These are phyloP conservation scores for Poeciliopsis turneri DNA, from an alignment of 2,797 vertebrate species.

Conservation along the genomic window DNA sequence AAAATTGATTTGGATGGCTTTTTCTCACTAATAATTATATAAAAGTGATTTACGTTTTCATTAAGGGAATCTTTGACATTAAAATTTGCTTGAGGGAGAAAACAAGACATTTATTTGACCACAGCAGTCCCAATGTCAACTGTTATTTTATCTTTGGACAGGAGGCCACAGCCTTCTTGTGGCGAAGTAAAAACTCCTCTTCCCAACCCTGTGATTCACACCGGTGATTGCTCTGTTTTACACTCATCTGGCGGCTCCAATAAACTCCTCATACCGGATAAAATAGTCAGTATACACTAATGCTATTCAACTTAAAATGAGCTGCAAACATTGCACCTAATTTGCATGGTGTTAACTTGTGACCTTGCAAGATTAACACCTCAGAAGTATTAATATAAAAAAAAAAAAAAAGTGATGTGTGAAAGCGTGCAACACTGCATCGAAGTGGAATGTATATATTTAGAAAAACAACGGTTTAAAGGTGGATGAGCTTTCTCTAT, in stretches of 20 bases:
- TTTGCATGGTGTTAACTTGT: constrained; percentile 11
- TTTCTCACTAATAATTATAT: neutral
- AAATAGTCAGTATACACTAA: constrained; percentile 21
- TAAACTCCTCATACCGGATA: constrained; percentile 13
- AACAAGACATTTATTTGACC: neutral
- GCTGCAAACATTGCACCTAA: constrained; percentile 12
- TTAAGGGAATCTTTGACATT: neutral
- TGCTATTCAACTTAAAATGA: constrained; percentile 11
- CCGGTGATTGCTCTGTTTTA: neutral
- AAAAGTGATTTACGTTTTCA: neutral
- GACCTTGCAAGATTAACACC: constrained; percentile 11
- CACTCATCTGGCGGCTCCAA: neutral
- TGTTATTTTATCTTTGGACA: neutral
- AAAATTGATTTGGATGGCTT: neutral
- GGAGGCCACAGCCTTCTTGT: neutral
- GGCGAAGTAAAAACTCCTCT: neutral
- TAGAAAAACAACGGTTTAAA: neutral
- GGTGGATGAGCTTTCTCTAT: constrained; percentile 21
- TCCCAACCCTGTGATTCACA: neutral
- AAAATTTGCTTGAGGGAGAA: neutral
- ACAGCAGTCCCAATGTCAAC: neutral
- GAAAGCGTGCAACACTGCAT: constrained; percentile 21
- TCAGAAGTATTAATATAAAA: neutral
- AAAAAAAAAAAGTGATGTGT: constrained; percentile 3
- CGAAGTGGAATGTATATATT: constrained; percentile 3